Base-by-base conservation (phyloP, 2,797 vertebrate genomes). In the Micrastur ruficollis region DNA sequence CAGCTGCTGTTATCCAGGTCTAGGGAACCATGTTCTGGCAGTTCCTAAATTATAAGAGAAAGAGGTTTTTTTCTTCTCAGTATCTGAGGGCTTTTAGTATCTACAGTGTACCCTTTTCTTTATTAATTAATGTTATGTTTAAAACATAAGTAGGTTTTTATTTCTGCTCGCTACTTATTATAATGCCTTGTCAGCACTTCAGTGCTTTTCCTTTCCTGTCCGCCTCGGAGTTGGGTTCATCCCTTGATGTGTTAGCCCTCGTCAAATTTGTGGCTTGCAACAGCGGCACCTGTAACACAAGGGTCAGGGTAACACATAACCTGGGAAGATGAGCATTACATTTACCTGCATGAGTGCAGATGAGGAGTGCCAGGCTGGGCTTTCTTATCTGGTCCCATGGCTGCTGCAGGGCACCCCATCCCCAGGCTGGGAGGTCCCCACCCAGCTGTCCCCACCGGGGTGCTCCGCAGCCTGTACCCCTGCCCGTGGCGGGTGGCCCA, bases 61-160 rank as follows among this genome's bases (percentile, higher is more conserved):
- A 93, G 23, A 70, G 16, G 12, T 6, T 27, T 94, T 90, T 95
- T 89, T 50, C 72, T 92, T 22, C 72, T 94, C 46, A 4, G 20
- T 68, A 61, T 87, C 52, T n/a, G 58, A 94, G 32, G 56, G 79
- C 87, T 96, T 90, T 94, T 88, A 96, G 75, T 72, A 78, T 63
- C 81, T 62, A 85, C 86, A 84, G 53, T 2, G 15, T 83, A 65
- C 36, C 84, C 61, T 96, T 96, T 96, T 81, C 94, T 95, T 96
- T 96, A 97, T 95, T 97, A 97, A 96, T 97, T 96, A 91, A 96
- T 95, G 94, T 36, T 94, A 81, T 95, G 87, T 96, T 96, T 96
- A 96, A 97, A 96, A 89, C 80, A 82, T 95, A 94, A 97, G 81
- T 55, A 90, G 61, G 44, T 83, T 95, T 79, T 91, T 92, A 91